Evolutionary conservation across 2,888 invertebrate species (phyloP).

Genomic region (Thumatha senex): DNA sequence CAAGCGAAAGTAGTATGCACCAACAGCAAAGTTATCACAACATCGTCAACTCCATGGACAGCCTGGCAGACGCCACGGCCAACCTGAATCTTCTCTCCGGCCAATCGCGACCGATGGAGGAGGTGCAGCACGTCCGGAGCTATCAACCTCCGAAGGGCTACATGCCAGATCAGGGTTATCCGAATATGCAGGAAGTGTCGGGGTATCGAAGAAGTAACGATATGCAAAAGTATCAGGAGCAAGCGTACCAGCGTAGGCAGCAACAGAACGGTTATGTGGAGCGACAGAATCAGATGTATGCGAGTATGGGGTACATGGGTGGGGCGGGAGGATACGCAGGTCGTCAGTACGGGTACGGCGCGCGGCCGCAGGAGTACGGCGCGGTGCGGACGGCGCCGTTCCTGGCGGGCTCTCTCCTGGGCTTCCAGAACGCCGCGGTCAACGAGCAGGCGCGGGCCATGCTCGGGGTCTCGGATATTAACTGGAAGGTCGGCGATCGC

Average conservation of each 20-base stretch:
- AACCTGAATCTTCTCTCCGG: conserved; percentile 59
- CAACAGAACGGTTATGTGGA: conserved; percentile 68
- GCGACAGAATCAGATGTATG: conserved; percentile 44
- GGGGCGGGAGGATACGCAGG: conserved; percentile 22
- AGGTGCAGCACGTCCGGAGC: conserved; percentile 44
- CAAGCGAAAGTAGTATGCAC: conserved; percentile 54
- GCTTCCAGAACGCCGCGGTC: conserved; percentile 79
- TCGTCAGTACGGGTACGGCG: conserved; percentile 56
- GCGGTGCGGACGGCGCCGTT: conserved; percentile 63
- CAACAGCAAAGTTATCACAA: conserved; percentile 55
- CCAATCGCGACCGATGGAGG: conserved; percentile 51
- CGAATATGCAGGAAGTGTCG: conserved; percentile 53
- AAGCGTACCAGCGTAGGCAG: conserved; percentile 48
- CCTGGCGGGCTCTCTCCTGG: conserved; percentile 70
- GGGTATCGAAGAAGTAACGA: conserved; percentile 56
- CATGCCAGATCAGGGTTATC: conserved; percentile 53
- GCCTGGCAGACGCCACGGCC: conserved; percentile 62
- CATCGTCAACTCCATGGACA: conserved; percentile 57
- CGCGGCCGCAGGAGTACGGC: conserved; percentile 54
- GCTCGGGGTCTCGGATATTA: conserved; percentile 80
- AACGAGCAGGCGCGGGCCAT: conserved; percentile 80
- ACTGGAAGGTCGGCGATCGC: conserved; percentile 91
- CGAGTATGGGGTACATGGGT: conserved; percentile 27
- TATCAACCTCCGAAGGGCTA: conserved; percentile 53
- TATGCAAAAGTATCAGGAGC: conserved; percentile 61